Percentiles rank a stretch among this genome's conserved stretches.
phyloP scores from a whole-genome alignment of 2,797 vertebrate genomes.

The Apodemus agrarius region DNA sequence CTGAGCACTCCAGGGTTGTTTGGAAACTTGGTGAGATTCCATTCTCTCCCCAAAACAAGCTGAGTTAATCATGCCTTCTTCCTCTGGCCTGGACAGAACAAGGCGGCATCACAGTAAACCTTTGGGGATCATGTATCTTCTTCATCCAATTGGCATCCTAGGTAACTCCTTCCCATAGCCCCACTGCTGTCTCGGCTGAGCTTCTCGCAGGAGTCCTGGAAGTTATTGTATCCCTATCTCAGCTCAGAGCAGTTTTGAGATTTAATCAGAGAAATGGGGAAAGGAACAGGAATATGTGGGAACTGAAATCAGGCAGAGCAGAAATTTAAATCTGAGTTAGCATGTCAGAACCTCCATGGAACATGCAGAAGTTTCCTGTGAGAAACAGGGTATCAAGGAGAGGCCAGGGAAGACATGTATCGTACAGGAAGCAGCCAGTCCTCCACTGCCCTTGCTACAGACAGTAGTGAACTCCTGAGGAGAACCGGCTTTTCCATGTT shows the following conservation, averaged over 20 bases:
- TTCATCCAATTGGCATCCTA: neutral
- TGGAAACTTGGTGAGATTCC: neutral
- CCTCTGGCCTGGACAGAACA: neutral
- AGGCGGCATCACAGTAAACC: neutral
- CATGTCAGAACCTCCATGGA: neutral
- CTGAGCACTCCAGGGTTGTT: neutral
- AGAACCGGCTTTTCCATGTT: conserved; percentile 63
- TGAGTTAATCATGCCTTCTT: neutral
- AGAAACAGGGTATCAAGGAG: neutral
- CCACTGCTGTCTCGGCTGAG: neutral
- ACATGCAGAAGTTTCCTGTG: conserved; percentile 54
- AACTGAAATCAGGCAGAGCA: conserved; percentile 63
- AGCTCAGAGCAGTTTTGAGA: conserved; percentile 41
- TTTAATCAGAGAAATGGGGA: neutral
- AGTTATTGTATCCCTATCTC: neutral
- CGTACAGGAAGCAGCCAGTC: conserved; percentile 62
- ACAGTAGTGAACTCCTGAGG: conserved; percentile 66
- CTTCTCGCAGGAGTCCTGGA: neutral
- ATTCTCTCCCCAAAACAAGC: neutral
- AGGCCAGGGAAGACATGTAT: neutral
- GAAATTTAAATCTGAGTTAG: conserved; percentile 19
- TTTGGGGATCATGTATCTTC: neutral
- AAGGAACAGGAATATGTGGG: conserved; percentile 21
- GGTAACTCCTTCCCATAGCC: neutral
- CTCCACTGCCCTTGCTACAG: conserved; percentile 47